Evolutionary conservation across 53 echinoderm and acorn worm genomes (phyloP).

Genomic region (Glandiceps talaboti): DNA sequence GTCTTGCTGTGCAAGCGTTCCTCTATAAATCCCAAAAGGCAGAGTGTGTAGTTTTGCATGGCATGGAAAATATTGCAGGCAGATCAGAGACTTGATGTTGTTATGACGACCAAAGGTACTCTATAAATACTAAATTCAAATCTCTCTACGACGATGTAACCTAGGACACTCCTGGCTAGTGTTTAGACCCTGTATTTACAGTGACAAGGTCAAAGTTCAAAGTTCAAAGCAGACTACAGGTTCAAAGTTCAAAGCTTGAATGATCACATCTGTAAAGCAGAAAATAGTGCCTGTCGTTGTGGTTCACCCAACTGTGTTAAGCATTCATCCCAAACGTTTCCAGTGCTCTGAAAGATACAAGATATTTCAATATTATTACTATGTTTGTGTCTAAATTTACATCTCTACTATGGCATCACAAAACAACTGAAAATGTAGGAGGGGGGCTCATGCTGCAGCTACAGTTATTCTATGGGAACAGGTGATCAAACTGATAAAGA

Average conservation of each 20-base stretch:
- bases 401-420: not conserved
- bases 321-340: constrained; percentile 55
- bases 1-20: too few species aligned
- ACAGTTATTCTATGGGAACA: not conserved
- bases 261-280: constrained; percentile 38
- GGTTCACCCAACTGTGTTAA: constrained; percentile 36
- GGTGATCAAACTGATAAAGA: not conserved
- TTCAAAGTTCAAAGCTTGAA: constrained; percentile 20
- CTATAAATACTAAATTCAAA: too few species aligned
- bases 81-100: too few species aligned
- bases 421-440: not conserved
- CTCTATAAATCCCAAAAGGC: too few species aligned
- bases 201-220: not conserved
- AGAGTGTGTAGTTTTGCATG: too few species aligned
- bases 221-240: not conserved
- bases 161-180: too few species aligned
- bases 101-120: too few species aligned
- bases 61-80: too few species aligned
- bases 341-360: constrained; percentile 37
- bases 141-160: too few species aligned
- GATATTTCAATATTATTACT: not conserved
- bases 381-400: not conserved
- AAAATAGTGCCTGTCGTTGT: constrained; percentile 53
- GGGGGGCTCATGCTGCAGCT: not conserved
- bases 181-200: too few species aligned